Evolutionary conservation across 1,140 invertebrate species (phyloP).

Genomic region (Triops longicaudatus): DNA sequence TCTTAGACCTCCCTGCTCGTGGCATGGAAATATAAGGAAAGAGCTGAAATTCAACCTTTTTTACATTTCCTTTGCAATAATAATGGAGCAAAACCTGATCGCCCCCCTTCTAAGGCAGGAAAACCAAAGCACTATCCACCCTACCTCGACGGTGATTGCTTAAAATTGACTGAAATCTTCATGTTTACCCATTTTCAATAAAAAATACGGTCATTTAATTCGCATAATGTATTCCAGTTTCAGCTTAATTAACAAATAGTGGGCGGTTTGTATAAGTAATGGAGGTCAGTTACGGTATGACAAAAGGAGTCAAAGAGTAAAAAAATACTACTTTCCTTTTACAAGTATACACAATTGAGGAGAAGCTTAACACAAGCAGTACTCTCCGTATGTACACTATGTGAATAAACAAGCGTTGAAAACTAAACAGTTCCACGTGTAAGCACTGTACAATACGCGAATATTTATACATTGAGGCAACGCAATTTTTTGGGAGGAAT

Average conservation of each 20-base stretch:
- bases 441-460: background rate
- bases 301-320: background rate
- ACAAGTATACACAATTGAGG: background rate
- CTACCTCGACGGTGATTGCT: too few relatives aligned
- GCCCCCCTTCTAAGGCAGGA: too few relatives aligned
- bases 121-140: too few relatives aligned
- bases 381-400: background rate
- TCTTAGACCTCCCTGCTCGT: background rate
- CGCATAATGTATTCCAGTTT: too few relatives aligned
- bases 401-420: background rate
- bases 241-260: background rate
- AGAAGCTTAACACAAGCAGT: background rate
- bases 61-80: too few relatives aligned
- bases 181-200: too few relatives aligned
- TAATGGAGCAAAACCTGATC: too few relatives aligned
- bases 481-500: constrained; percentile 61
- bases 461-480: constrained; percentile 58
- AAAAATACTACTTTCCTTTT: background rate
- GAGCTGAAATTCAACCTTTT: background rate
- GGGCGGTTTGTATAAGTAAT: background rate
- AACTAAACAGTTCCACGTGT: background rate
- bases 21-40: background rate
- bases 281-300: background rate
- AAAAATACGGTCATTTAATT: too few relatives aligned
- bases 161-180: too few relatives aligned